These are phyloP conservation scores for Tuberolachnus salignus DNA, from an alignment of 2,888 invertebrate genomes.

Conservation along the genomic window DNA sequence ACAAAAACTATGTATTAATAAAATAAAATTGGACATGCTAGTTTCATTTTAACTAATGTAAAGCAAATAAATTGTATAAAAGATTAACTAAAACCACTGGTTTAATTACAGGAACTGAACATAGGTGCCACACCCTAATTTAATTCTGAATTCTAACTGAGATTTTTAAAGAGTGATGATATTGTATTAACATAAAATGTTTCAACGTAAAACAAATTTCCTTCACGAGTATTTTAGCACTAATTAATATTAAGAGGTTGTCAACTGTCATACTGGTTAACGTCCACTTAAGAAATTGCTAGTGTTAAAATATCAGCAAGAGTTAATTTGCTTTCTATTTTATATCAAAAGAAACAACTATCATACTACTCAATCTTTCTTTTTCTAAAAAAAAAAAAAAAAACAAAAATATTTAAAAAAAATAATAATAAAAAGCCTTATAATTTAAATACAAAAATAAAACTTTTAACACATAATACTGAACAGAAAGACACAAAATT, in stretches of 20 bases:
- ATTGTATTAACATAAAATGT: conserved; percentile 37
- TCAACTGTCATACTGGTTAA: too few species aligned
- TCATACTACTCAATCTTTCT: conserved; percentile 10
- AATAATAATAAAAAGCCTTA: conserved; percentile 53
- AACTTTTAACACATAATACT: conserved; percentile 62
- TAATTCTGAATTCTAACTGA: conserved; percentile 42
- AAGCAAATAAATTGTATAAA: conserved; percentile 39
- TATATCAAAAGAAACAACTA: too few species aligned
- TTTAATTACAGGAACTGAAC: conserved; percentile 47
- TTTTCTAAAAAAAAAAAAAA: conserved; percentile 25
- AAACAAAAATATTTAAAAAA: conserved; percentile 13
- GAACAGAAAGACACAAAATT: conserved; percentile 57
- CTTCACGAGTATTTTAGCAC: conserved; percentile 14
- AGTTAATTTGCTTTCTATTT: too few species aligned
- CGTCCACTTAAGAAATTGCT: too few species aligned
- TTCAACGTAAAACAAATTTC: conserved; percentile 23
- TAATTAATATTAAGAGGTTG: conserved; percentile 7
- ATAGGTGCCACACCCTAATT: background rate
- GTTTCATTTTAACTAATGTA: conserved; percentile 19
- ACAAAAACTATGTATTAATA: conserved; percentile 21
- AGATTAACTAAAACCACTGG: conserved; percentile 25
- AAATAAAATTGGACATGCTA: conserved; percentile 29
- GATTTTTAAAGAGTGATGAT: conserved; percentile 41
- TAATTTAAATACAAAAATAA: conserved; percentile 57
- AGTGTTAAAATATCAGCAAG: too few species aligned